These are phyloP conservation scores for Leptarthrus brevirostris DNA, from an alignment of 2,888 invertebrate genomes.

Conservation along the genomic window DNA sequence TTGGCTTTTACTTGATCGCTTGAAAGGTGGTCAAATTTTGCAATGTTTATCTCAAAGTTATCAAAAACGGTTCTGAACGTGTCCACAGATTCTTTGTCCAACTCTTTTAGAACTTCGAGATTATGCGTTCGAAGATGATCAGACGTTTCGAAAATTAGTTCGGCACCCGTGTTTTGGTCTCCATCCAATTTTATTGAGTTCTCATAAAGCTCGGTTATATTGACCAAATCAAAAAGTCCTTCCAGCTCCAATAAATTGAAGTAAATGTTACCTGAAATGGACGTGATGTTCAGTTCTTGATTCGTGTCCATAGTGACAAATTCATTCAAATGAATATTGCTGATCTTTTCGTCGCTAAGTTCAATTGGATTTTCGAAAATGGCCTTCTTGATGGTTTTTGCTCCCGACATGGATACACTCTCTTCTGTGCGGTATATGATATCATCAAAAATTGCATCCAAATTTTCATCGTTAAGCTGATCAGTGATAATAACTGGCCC, in stretches of 20 bases:
- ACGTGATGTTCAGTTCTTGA: conserved; percentile 66
- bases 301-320: conserved; percentile 69
- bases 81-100: conserved; percentile 64
- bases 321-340: conserved; percentile 65
- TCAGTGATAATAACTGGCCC: conserved; percentile 68
- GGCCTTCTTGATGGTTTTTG: conserved; percentile 68
- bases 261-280: conserved; percentile 65
- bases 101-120: conserved; percentile 60
- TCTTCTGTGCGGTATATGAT: conserved; percentile 67
- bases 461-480: conserved; percentile 64
- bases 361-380: conserved; percentile 64
- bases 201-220: conserved; percentile 66
- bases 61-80: conserved; percentile 59
- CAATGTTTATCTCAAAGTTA: conserved; percentile 59
- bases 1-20: conserved; percentile 60
- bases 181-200: conserved; percentile 65
- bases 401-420: conserved; percentile 64
- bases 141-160: conserved; percentile 63
- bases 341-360: conserved; percentile 67
- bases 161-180: conserved; percentile 63
- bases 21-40: conserved; percentile 59
- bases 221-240: conserved; percentile 66
- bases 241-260: conserved; percentile 67
- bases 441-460: conserved; percentile 66
- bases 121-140: conserved; percentile 58